phyloP scores from a whole-genome alignment of 2,797 vertebrate species.

The Ctenochaetus hawaiiensis region DNA sequence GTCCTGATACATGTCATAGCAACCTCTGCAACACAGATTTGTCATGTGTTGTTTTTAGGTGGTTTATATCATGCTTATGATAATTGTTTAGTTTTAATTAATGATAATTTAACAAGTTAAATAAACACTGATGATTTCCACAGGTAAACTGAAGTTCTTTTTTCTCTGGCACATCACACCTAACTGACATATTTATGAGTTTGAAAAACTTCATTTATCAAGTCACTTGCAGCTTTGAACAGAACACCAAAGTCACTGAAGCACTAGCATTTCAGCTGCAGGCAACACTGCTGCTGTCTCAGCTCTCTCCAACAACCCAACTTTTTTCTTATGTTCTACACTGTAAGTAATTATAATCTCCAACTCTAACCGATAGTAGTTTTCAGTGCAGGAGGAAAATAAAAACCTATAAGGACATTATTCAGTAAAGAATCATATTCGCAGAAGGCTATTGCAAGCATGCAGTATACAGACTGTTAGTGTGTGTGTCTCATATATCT shows the following conservation, averaged over 20 bases:
- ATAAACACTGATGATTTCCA: too few relatives aligned
- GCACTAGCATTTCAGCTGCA: background rate
- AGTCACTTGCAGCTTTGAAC: background rate
- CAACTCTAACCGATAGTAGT: background rate
- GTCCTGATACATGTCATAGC: background rate
- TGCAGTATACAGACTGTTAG: background rate
- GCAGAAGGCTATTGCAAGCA: background rate
- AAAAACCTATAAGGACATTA: background rate
- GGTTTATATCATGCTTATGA: background rate
- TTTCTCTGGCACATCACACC: background rate
- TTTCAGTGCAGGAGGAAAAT: background rate
- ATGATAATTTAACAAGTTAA: background rate
- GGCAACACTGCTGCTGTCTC: background rate
- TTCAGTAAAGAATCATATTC: background rate
- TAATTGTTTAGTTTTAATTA: background rate
- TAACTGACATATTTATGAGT: background rate
- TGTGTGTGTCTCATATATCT: slow-evolving; percentile 15
- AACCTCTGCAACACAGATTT: background rate
- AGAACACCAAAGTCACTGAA: background rate
- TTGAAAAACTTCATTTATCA: background rate
- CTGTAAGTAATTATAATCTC: background rate
- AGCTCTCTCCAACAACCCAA: background rate
- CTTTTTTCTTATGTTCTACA: background rate
- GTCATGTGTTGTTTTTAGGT: background rate
- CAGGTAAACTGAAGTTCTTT: background rate